Base-by-base conservation (phyloP, 2,888 invertebrate genomes). In the Aporophyla lueneburgensis region DNA sequence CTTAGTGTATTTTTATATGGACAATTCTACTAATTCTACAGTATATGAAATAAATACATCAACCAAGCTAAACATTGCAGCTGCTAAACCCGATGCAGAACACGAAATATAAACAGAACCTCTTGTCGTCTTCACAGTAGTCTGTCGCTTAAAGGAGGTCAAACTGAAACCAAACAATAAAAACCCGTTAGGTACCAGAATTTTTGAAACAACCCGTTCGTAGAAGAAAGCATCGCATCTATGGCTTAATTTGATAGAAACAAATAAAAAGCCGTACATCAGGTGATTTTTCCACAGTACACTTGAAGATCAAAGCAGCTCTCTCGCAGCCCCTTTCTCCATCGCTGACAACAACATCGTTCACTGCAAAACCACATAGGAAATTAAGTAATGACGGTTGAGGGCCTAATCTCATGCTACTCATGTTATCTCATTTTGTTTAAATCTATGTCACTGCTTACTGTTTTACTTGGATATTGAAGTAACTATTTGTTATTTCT, bases 271-370 rank as follows among this genome's bases (percentile, higher is more conserved):
- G 0, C 79, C 88, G 73, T 88, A 94, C 93, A 80, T 87, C 84
- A 16, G 93, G 88, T 9, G 92, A 86, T 58, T 92, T 92, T 74
- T 94, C 90, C 0, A 89, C 54, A 7, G 88, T 90, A 67, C 95
- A 95, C 71, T 92, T 88, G 82, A 92, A 94, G 7, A 95, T 90
- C 21, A 94, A 79, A 4, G 90, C 91, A 21, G 95, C 95, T 81
- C 95, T 90, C 0, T 95, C 94, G 74, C 95, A 95, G 2, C 95
- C 94, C 72, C 87, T 90, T 1, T 73, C 81, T 0, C 93, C 94
- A 76, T 95, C 94, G 24, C 72, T 88, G 2, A 94, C 94, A 40
- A 82, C 33, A 24, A 87, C 84, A 27, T 91, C 87, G 51, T 93
- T 93, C 3, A 93, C 95, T 95, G 85, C 24, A 92, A 46, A 43